Base-by-base conservation (phyloP, 2,113 vertebrate genomes). In the Myiopsitta monachus region DNA sequence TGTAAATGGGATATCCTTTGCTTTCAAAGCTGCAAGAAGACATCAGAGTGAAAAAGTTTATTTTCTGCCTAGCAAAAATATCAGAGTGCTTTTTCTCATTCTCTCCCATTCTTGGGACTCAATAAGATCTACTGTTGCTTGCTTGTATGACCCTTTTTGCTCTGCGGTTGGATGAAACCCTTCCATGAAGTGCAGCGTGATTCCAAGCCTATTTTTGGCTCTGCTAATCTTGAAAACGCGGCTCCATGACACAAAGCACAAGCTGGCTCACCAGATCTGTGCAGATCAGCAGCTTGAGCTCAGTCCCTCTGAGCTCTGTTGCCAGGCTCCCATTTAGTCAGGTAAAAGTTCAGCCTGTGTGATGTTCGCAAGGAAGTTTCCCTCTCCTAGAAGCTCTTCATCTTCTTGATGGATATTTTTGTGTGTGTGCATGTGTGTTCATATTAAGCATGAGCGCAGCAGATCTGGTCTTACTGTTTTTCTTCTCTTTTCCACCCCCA, bases 191-290 rank as follows among this genome's bases (percentile, higher is more conserved):
- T 3, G 15, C 21, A 64, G 16, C 11, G 22, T 43, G 66, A 87
- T 88, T 93, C 41, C 14, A 52, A 55, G 62, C n/a, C 76, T 96
- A 18, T 96, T 97, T 97, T 95, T 77, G 87, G 80, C 70, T 82
- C 55, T 68, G 36, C n/a, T 95, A 67, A 94, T 94, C 77, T 92
- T 64, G 84, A 86, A 95, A 91, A 91, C 1, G 10, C 0, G 0
- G 24, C 47, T 86, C 76, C 68, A 18, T 47, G 77, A 78, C 51
- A 62, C 4, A 2, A n/a, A 77, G 43, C 64, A 46, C 1, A 4
- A 46, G 84, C 61, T 55, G 82, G 79, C 69, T 88, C 4, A 14
- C 89, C 77, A 82, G n/a, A 23, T 30, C 79, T 0, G 0, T 64
- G 66, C 49, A 72, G 70, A 84, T n/a, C 54, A 88, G 66, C 95